Percentiles rank a stretch among this genome's conserved stretches.
Evolutionary conservation across 2,797 vertebrate species (phyloP).

Genomic region (Pantherophis vulpinus): DNA sequence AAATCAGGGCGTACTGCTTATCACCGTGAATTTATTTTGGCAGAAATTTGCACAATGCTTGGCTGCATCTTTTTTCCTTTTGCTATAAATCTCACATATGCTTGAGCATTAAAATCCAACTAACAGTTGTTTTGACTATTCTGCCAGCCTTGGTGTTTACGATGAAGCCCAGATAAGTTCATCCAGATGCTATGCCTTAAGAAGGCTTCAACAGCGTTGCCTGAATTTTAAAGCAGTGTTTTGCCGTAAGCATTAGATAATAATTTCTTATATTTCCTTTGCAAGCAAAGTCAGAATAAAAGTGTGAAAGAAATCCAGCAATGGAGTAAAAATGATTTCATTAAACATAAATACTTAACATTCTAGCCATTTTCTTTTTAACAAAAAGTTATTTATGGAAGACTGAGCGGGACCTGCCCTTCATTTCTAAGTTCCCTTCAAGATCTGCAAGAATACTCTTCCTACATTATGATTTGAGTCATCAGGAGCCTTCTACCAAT

Average conservation of each 20-base stretch:
- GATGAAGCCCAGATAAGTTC: neutral
- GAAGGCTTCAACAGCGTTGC: neutral
- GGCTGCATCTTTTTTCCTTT: conserved; percentile 36
- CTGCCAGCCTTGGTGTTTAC: conserved; percentile 7
- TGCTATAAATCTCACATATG: conserved; percentile 8
- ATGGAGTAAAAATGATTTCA: neutral
- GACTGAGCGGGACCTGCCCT: neutral
- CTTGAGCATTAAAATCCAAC: conserved; percentile 10
- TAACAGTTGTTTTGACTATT: neutral
- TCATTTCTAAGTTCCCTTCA: neutral
- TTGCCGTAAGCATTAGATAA: accelerated
- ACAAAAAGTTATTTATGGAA: neutral
- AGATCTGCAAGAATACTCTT: neutral
- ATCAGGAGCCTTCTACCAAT: neutral
- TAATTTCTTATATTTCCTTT: neutral
- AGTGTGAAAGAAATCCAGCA: neutral
- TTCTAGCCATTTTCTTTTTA: neutral
- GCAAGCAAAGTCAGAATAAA: neutral
- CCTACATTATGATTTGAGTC: neutral
- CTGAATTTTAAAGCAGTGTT: neutral
- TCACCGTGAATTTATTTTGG: neutral
- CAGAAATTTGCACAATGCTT: conserved; percentile 14
- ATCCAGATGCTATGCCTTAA: neutral
- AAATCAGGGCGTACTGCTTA: neutral
- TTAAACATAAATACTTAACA: neutral